Evolutionary conservation across 2,888 invertebrate genomes (phyloP).

Genomic region (Onthophagus sagittarius): DNA sequence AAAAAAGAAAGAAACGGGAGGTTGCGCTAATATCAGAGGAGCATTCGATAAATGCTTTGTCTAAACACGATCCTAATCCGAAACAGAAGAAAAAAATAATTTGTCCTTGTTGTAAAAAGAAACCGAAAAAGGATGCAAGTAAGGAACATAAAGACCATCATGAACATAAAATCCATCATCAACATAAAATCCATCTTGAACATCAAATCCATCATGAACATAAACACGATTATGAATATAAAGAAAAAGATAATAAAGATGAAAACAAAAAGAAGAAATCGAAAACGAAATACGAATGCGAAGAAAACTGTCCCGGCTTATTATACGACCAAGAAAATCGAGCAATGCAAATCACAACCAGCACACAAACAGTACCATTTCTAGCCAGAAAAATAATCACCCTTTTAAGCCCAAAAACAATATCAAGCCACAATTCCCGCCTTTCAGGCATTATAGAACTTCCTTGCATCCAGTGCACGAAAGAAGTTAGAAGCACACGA

Average conservation of each 20-base stretch:
- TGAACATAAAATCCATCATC: not conserved
- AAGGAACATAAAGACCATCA: not conserved
- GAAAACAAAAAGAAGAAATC: not conserved
- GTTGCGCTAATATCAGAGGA: not conserved
- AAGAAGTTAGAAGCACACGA: not conserved
- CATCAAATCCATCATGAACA: not conserved
- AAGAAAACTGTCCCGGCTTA: not conserved
- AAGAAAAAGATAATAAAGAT: not conserved
- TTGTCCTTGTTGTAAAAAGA: conserved; percentile 6
- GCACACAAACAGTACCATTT: not conserved
- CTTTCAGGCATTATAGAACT: not conserved
- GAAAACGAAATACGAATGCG: not conserved
- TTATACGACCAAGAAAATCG: not conserved
- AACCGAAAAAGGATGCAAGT: conserved; percentile 13
- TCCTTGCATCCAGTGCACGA: not conserved
- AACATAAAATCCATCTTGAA: not conserved
- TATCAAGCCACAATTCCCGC: not conserved
- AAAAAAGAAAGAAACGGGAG: not conserved
- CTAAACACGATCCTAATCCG: no score
- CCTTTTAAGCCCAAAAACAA: not conserved
- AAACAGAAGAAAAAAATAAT: not conserved
- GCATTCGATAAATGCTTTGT: not conserved
- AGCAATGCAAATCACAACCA: not conserved
- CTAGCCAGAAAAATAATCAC: not conserved
- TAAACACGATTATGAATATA: not conserved